Evolutionary conservation across 2,888 invertebrate species (phyloP).

Genomic region (Acronicta alni): DNA sequence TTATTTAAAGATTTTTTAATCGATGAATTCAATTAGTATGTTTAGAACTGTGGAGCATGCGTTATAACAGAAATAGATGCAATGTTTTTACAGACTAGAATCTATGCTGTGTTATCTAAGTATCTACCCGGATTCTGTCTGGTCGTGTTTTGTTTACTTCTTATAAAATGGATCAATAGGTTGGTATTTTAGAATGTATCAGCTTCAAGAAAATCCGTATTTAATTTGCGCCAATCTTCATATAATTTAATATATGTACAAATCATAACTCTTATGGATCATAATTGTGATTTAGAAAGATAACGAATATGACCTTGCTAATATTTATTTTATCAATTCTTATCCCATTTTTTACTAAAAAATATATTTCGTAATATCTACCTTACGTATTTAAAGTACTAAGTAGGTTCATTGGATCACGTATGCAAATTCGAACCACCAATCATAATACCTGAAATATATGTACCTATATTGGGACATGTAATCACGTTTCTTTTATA

Average conservation of each 20-base stretch:
- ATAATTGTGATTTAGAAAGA: not conserved
- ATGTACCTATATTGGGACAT: conserved; percentile 51
- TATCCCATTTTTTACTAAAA: not conserved
- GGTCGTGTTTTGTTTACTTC: conserved; percentile 23
- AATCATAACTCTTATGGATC: too few relatives aligned
- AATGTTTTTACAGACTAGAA: conserved; percentile 35
- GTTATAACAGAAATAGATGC: conserved; percentile 37
- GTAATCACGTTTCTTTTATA: conserved; percentile 49
- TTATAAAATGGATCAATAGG: conserved; percentile 19
- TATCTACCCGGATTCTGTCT: conserved; percentile 42
- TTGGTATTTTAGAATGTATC: conserved; percentile 1
- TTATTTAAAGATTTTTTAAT: conserved; percentile 45
- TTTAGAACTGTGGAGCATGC: conserved; percentile 35
- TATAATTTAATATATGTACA: too few relatives aligned
- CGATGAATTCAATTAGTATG: conserved; percentile 46
- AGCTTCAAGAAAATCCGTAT: not conserved
- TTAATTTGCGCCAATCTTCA: too few relatives aligned
- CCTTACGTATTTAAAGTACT: conserved; percentile 12
- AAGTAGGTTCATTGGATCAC: conserved; percentile 34
- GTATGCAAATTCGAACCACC: conserved; percentile 44
- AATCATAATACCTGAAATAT: conserved; percentile 50
- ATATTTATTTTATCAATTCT: not conserved
- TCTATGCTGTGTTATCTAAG: conserved; percentile 19
- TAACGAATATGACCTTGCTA: not conserved
- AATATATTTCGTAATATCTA: too few relatives aligned